Conservation (phyloP, 2,888 invertebrate species). For the Drosophila anomalipes region DNA sequence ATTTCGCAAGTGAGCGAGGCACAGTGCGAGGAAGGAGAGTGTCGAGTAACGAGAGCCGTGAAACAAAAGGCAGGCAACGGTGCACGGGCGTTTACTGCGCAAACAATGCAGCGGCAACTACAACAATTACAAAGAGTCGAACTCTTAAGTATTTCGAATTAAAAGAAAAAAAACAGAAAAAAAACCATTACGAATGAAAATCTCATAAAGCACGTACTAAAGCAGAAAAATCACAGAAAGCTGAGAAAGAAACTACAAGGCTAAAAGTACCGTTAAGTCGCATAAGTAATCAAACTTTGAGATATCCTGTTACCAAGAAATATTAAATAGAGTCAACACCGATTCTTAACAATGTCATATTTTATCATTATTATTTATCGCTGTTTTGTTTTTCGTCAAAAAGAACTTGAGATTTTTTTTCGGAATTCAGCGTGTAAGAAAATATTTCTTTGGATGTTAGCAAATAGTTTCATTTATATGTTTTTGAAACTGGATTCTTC, state of each 20-base stretch:
- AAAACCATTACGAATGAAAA: constrained; percentile 1
- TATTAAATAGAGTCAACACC: background rate
- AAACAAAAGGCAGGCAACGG: constrained; percentile 14
- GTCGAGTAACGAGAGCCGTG: constrained; percentile 10
- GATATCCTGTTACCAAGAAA: background rate
- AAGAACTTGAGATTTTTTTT: background rate
- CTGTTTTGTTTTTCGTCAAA: background rate
- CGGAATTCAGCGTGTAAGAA: background rate
- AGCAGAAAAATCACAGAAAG: constrained; percentile 19
- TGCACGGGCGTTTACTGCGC: constrained; percentile 23
- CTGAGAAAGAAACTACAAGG: too few relatives aligned
- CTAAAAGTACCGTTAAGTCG: background rate
- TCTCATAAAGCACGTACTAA: constrained; percentile 3
- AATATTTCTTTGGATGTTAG: background rate
- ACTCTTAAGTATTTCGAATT: constrained; percentile 23
- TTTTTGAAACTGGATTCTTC: background rate
- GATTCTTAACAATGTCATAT: background rate
- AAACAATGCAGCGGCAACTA: constrained; percentile 38
- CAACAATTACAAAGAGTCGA: constrained; percentile 32
- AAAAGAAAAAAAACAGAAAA: constrained; percentile 4
- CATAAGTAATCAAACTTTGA: background rate
- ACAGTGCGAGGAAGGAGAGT: background rate
- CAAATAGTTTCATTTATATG: background rate
- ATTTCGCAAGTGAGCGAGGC: constrained; percentile 47
- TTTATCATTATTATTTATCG: background rate